Percentiles rank a stretch among this genome's conserved stretches.
phyloP scores from a whole-genome alignment of 2,113 vertebrate species.

The Brachyhypopomus occidentalis region DNA sequence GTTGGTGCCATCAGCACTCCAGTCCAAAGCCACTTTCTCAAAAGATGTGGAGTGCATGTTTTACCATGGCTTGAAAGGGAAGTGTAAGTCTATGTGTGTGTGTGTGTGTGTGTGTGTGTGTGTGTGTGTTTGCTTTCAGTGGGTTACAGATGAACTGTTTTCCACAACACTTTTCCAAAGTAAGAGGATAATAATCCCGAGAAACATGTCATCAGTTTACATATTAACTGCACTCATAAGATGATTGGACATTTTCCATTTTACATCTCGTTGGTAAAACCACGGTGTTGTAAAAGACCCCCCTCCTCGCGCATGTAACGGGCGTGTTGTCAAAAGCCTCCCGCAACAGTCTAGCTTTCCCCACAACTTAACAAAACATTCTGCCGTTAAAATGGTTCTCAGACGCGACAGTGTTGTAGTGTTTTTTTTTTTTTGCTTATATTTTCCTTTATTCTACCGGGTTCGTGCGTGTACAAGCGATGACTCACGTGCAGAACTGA shows the following conservation, averaged over 20 bases:
- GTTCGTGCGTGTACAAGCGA: too few species aligned
- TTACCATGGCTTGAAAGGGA: background rate
- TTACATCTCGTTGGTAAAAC: constrained; percentile 20
- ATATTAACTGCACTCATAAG: constrained; percentile 32
- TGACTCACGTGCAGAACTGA: background rate
- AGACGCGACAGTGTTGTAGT: constrained; percentile 24
- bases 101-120: constrained; percentile 7
- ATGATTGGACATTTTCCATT: constrained; percentile 45
- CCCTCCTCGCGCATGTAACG: constrained; percentile 5
- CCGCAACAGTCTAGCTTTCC: constrained; percentile 41
- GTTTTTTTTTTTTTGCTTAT: background rate
- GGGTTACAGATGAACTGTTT: background rate
- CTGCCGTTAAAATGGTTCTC: constrained; percentile 23
- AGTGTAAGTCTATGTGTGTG: background rate
- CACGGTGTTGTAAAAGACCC: constrained; percentile 37
- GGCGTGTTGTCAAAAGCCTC: constrained; percentile 48
- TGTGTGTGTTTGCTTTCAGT: background rate
- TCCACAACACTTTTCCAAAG: background rate
- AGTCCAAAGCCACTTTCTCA: constrained; percentile 10
- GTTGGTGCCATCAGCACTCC: background rate
- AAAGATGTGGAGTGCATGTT: constrained; percentile 16
- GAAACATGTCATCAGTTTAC: constrained; percentile 8
- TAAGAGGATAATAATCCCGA: constrained; percentile 15
- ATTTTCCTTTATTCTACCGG: background rate
- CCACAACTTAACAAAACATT: constrained; percentile 41